Evolutionary conservation across 1,140 invertebrate genomes (phyloP).

Genomic region (Littorina saxatilis): DNA sequence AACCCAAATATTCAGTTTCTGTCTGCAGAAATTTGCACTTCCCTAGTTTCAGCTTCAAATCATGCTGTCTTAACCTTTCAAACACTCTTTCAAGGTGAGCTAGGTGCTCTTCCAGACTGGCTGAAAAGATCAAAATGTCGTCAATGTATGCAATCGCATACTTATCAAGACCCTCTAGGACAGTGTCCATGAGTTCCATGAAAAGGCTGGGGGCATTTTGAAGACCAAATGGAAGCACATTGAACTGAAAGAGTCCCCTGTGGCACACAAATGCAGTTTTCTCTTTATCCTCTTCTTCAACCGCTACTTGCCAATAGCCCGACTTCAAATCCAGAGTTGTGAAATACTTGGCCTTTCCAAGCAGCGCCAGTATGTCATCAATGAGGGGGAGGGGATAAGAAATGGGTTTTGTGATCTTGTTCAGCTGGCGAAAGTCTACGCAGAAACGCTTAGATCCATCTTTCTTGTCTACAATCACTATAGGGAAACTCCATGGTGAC

Average conservation of each 20-base stretch:
- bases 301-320: slow-evolving; percentile 73
- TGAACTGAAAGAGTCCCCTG: slow-evolving; percentile 48
- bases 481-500: slow-evolving; percentile 56
- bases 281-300: slow-evolving; percentile 64
- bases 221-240: slow-evolving; percentile 53
- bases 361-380: slow-evolving; percentile 57
- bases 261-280: slow-evolving; percentile 67
- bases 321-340: slow-evolving; percentile 50
- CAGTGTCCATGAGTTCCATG: slow-evolving; percentile 52
- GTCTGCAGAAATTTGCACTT: slow-evolving; percentile 45
- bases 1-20: slow-evolving; percentile 51
- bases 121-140: slow-evolving; percentile 48
- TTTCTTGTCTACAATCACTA: slow-evolving; percentile 63
- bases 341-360: slow-evolving; percentile 51
- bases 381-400: slow-evolving; percentile 59
- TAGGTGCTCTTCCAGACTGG: slow-evolving; percentile 35
- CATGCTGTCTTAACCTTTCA: slow-evolving; percentile 50
- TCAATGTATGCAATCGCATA: slow-evolving; percentile 46
- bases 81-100: slow-evolving; percentile 54
- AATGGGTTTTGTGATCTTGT: slow-evolving; percentile 54
- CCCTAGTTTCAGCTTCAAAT: slow-evolving; percentile 40
- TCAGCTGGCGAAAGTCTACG: slow-evolving; percentile 61
- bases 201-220: slow-evolving; percentile 53
- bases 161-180: slow-evolving; percentile 37
- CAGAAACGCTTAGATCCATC: slow-evolving; percentile 56